Percentiles rank a stretch among this genome's conserved stretches.
These are phyloP conservation scores for Leptobrachium ailaonicum DNA, from an alignment of 2,113 vertebrate species.

Conservation along the genomic window DNA sequence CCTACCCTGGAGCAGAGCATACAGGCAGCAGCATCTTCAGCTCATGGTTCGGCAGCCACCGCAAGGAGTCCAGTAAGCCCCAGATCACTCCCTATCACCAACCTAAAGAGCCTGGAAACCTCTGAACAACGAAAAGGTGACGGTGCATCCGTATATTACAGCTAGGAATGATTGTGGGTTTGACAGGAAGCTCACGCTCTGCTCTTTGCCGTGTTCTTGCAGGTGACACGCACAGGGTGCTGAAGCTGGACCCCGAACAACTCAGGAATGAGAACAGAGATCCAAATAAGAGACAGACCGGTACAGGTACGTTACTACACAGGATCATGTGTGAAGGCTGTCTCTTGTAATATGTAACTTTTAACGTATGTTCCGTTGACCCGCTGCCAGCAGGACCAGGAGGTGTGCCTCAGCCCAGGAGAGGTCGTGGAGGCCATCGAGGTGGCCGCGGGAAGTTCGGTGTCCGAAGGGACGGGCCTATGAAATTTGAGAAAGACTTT, in stretches of 20 bases:
- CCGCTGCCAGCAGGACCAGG: neutral
- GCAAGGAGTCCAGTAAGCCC: slow-evolving; percentile 74
- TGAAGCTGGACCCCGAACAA: slow-evolving; percentile 79
- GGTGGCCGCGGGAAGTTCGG: slow-evolving; percentile 88
- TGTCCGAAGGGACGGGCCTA: slow-evolving; percentile 84
- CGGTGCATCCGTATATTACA: neutral
- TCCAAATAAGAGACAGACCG: slow-evolving; percentile 74
- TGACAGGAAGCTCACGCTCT: neutral
- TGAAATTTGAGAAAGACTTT: slow-evolving; percentile 99
- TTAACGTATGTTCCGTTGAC: neutral
- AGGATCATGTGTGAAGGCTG: neutral
- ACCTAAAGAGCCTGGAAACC: slow-evolving; percentile 82
- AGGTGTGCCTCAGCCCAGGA: slow-evolving; percentile 66
- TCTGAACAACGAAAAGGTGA: slow-evolving; percentile 87
- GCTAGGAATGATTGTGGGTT: neutral
- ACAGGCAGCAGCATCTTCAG: slow-evolving; percentile 73
- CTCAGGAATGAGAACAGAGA: slow-evolving; percentile 79
- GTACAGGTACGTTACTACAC: slow-evolving; percentile 63
- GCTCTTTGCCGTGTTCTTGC: slow-evolving; percentile 50
- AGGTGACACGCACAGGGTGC: slow-evolving; percentile 81
- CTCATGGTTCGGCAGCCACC: slow-evolving; percentile 69
- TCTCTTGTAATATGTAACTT: no score
- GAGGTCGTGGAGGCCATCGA: slow-evolving; percentile 85
- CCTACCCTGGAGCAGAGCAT: slow-evolving; percentile 79
- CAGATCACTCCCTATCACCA: slow-evolving; percentile 70